Percentiles rank a stretch among this genome's conserved stretches.
Evolutionary conservation across 1,140 invertebrate genomes (phyloP).

Genomic region (Subanguina moxae): DNA sequence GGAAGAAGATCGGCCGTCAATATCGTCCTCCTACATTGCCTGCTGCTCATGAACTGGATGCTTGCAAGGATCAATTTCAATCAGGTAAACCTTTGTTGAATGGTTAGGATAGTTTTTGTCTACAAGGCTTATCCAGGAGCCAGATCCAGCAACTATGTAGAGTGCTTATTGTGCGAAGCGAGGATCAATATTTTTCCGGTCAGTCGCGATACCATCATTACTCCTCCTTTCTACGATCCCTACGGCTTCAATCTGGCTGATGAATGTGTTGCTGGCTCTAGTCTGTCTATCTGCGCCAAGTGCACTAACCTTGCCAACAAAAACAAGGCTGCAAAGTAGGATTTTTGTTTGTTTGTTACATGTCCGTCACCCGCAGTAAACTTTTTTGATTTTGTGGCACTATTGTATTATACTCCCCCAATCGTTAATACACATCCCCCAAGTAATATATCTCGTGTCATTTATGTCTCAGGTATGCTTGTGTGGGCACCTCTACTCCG

Average conservation of each 20-base stretch:
- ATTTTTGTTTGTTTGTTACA: not conserved
- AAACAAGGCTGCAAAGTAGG: slow-evolving; percentile 19
- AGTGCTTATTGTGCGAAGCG: slow-evolving; percentile 23
- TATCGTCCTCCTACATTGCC: slow-evolving; percentile 39
- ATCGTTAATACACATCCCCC: too few relatives aligned
- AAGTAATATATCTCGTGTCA: too few relatives aligned
- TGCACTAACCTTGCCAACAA: slow-evolving; percentile 22
- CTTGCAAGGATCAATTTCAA: too few relatives aligned
- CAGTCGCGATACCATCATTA: slow-evolving; percentile 19
- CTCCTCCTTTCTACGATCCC: slow-evolving; percentile 7
- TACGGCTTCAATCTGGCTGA: not conserved
- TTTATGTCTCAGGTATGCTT: too few relatives aligned
- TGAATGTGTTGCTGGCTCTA: not conserved
- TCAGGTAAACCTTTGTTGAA: too few relatives aligned
- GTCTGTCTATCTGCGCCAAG: slow-evolving; percentile 31
- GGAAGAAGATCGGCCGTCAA: slow-evolving; percentile 33
- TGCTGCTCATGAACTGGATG: too few relatives aligned
- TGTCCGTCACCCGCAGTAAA: too few relatives aligned
- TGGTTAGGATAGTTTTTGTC: not conserved
- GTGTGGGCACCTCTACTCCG: too few relatives aligned
- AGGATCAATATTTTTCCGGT: slow-evolving; percentile 23
- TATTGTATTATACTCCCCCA: too few relatives aligned
- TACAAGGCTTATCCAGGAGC: slow-evolving; percentile 8
- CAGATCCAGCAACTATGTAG: slow-evolving; percentile 19
- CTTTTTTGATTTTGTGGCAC: too few relatives aligned